These are phyloP conservation scores for Calameuta pallipes DNA, from an alignment of 2,888 invertebrate genomes.

Conservation along the genomic window DNA sequence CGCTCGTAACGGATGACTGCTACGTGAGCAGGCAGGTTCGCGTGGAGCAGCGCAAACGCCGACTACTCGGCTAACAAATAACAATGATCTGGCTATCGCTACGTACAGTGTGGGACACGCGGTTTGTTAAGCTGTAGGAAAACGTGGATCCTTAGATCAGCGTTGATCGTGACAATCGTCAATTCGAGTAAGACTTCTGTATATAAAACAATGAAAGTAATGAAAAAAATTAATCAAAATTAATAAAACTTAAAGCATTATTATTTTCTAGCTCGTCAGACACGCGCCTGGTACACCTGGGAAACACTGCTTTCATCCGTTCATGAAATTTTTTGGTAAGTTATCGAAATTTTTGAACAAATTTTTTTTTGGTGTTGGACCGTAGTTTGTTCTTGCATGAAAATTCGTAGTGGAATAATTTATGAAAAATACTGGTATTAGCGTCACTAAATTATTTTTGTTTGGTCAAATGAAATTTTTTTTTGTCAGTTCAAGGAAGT, in stretches of 20 bases:
- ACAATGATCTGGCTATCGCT: constrained; percentile 28
- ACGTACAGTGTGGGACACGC: constrained; percentile 23
- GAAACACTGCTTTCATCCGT: too few relatives aligned
- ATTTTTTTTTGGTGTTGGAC: too few relatives aligned
- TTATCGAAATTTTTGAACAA: too few relatives aligned
- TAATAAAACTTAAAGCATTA: neutral
- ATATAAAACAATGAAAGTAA: neutral
- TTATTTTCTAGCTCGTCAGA: too few relatives aligned
- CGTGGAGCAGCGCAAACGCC: constrained; percentile 13
- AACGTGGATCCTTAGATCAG: constrained; percentile 7
- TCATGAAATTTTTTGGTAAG: too few relatives aligned
- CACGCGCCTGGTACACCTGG: too few relatives aligned
- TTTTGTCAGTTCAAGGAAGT: neutral
- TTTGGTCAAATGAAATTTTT: neutral
- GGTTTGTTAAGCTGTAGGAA: constrained; percentile 26
- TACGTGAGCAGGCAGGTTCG: constrained; percentile 50
- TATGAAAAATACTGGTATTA: neutral
- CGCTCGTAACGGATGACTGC: constrained; percentile 53
- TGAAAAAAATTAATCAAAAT: neutral
- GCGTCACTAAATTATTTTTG: neutral
- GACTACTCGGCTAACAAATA: constrained; percentile 24
- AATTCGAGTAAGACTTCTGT: neutral
- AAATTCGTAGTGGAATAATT: neutral
- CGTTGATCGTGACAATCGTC: neutral
- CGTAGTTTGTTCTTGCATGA: too few relatives aligned